Percentiles rank a stretch among this genome's conserved stretches.
Evolutionary conservation across 2,113 vertebrate genomes (phyloP).

Genomic region (Campylomormyrus numenius): DNA sequence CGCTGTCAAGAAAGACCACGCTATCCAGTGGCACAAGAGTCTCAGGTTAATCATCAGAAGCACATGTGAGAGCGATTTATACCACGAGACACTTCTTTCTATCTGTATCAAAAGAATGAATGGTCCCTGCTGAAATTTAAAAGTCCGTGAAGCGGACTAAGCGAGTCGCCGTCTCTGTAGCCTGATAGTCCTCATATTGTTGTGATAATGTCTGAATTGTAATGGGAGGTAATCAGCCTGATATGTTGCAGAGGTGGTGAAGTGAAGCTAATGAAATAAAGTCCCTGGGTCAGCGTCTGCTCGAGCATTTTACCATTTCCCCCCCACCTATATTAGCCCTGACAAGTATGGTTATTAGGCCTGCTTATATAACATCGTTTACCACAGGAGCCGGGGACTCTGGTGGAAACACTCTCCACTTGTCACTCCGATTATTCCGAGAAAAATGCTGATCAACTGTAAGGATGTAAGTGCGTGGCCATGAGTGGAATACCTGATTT

Average conservation of each 20-base stretch:
- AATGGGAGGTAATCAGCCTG: not conserved
- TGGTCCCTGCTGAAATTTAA: not conserved
- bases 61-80: not conserved
- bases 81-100: not conserved
- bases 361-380: slow-evolving; percentile 22
- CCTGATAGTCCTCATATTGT: not conserved
- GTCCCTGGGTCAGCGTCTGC: not conserved
- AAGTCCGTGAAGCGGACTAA: not conserved
- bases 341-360: slow-evolving; percentile 14
- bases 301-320: not conserved
- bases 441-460: not conserved
- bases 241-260: slow-evolving; percentile 10
- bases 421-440: not conserved
- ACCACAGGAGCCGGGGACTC: not conserved
- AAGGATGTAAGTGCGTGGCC: not conserved
- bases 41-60: not conserved
- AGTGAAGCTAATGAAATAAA: slow-evolving; percentile 22
- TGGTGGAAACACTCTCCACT: not conserved
- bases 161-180: not conserved
- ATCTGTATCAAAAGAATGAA: not conserved
- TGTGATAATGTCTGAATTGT: slow-evolving; percentile 10
- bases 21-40: too few species aligned
- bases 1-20: not conserved
- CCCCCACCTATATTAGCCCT: not conserved
- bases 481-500: not conserved